A percentile compares a stretch with the other conserved stretches of the same genome.
These are phyloP conservation scores for Oncorhynchus tshawytscha DNA, from an alignment of 2,113 vertebrate species.

Conservation along the genomic window DNA sequence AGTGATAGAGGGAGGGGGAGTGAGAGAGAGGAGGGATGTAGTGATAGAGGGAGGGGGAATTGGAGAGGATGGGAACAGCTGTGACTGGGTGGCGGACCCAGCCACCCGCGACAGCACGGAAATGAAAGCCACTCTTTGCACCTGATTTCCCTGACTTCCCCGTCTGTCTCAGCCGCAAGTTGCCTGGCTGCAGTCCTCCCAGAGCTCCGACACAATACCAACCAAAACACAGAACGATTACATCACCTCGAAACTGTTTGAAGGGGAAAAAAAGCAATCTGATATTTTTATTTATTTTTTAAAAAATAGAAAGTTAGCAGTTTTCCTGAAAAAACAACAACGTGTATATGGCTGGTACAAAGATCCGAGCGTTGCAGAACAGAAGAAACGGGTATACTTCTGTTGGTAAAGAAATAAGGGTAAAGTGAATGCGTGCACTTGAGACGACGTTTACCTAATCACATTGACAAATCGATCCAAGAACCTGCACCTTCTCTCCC, in stretches of 20 bases:
- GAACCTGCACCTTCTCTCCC: conserved; percentile 55
- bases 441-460: conserved; percentile 60
- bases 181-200: conserved; percentile 56
- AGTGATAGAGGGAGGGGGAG: conserved; percentile 34
- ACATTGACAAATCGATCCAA: conserved; percentile 58
- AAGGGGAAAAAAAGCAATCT: conserved; percentile 71
- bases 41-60: conserved; percentile 48
- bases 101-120: conserved; percentile 71
- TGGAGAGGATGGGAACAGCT: conserved; percentile 64
- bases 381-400: conserved; percentile 39
- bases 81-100: conserved; percentile 70
- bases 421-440: conserved; percentile 50
- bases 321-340: conserved; percentile 40
- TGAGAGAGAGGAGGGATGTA: neutral
- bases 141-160: conserved; percentile 76
- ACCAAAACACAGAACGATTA: conserved; percentile 76
- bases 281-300: conserved; percentile 77
- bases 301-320: conserved; percentile 71
- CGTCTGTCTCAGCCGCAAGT: conserved; percentile 62
- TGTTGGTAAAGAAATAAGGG: conserved; percentile 54
- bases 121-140: conserved; percentile 76
- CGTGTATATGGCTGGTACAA: conserved; percentile 38
- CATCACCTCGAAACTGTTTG: conserved; percentile 77
- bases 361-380: conserved; percentile 42
- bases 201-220: conserved; percentile 70